phyloP scores from a whole-genome alignment of 2,797 vertebrate genomes.

The Pogonophryne albipinna region DNA sequence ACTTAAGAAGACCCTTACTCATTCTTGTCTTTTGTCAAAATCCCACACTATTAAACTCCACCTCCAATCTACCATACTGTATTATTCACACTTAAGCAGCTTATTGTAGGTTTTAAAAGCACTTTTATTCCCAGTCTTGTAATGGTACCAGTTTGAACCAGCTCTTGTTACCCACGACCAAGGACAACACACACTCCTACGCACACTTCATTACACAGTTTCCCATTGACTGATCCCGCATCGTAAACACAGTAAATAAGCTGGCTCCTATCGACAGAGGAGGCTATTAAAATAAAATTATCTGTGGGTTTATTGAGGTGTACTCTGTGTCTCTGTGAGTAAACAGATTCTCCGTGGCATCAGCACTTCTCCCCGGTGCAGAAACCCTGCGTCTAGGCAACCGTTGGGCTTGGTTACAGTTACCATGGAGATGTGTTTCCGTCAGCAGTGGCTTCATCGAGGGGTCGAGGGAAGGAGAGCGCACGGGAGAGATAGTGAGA shows the following conservation, averaged over 20 bases:
- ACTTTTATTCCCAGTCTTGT: neutral
- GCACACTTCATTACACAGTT: neutral
- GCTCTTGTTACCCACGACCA: neutral
- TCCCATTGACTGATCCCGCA: slow-evolving; percentile 41
- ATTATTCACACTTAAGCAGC: neutral
- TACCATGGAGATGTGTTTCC: slow-evolving; percentile 81
- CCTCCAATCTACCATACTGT: neutral
- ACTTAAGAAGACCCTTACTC: neutral
- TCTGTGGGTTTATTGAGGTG: slow-evolving; percentile 62
- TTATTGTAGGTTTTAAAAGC: neutral
- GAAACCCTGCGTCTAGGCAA: slow-evolving; percentile 75
- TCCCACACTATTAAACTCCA: neutral
- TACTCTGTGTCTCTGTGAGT: slow-evolving; percentile 67
- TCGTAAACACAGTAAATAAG: slow-evolving; percentile 66
- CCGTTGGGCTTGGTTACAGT: slow-evolving; percentile 80
- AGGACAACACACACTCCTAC: slow-evolving; percentile 14
- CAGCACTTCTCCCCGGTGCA: slow-evolving; percentile 72
- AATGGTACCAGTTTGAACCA: slow-evolving; percentile 20
- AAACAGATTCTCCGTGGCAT: slow-evolving; percentile 74
- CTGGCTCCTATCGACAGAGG: slow-evolving; percentile 41
- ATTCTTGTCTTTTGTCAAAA: slow-evolving; percentile 1
- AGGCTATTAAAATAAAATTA: slow-evolving; percentile 63
- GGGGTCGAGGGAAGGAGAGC: slow-evolving; percentile 46
- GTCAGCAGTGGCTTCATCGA: slow-evolving; percentile 55
- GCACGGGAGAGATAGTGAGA: slow-evolving; percentile 40